Evolutionary conservation across 2,888 invertebrate species (phyloP), one percentile per base, ranked within the genome.

Genomic region (Ditula angustiorana): DNA sequence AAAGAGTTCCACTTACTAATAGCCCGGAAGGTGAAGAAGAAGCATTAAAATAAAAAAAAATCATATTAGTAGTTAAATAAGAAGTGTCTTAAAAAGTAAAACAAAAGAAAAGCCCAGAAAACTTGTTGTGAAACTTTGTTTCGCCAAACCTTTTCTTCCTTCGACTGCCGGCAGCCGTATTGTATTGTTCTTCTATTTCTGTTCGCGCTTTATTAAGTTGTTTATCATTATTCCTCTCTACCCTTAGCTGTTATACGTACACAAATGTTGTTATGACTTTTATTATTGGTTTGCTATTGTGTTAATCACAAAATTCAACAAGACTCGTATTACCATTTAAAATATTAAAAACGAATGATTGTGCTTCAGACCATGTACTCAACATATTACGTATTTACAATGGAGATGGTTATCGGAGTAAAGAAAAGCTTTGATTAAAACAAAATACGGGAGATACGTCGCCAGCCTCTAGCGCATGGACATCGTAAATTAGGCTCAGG

Each of bases 211-310:
- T 52, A 57, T 33, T 46, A 52, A 16, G 33, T 26, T 63, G 44
- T 46, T 50, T 28, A 49, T 57, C 50, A 52, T 58, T 16, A 52
- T 58, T 52, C 33, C 44, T 28, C 13, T 10, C 35, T 33, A 46
- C 26, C 10, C 58, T 46, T 33, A 26, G 19, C 41, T 50, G 37
- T 30, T 56, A 56, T 62, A 41, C 30, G 28, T 19, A 35, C 16
- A 41, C 26, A 47, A 30, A 61, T 47, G 41, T 56, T 56, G 19
- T 23, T 47, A 11, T 28, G 46, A 47, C 35, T 23, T 44, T 24
- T n/a, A 28, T 26, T 44, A 56, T 49, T 56, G 56, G 28, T 21
- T 33, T 30, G 30, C 33, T 52, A 30, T 52, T 52, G 33, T 23
- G 24, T 46, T 11, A 16, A 37, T n/a, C 16, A 46, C 5, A 46